Conservation (phyloP, 2,888 invertebrate species). For the Agrochola lota region DNA sequence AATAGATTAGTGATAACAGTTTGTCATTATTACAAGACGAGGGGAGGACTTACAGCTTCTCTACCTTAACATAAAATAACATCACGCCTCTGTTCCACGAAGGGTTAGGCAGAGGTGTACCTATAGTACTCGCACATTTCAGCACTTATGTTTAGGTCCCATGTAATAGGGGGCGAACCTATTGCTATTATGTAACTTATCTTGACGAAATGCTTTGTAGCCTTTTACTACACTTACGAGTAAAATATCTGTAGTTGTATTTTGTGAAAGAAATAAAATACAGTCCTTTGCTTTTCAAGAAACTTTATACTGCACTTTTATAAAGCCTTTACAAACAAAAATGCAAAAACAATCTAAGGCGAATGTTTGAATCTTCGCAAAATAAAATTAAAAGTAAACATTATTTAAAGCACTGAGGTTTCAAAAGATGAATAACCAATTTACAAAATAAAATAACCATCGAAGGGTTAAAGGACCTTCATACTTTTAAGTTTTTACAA, state of each 20-base stretch:
- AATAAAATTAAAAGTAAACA: conserved; percentile 8
- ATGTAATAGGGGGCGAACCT: background rate
- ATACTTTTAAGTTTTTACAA: conserved; percentile 12
- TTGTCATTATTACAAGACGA: background rate
- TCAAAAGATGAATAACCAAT: conserved; percentile 15
- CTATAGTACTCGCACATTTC: too few relatives aligned
- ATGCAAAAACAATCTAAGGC: background rate
- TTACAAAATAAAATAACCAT: conserved; percentile 5
- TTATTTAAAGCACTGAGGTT: background rate
- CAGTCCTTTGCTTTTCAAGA: too few relatives aligned
- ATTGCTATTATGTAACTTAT: too few relatives aligned
- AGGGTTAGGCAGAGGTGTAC: too few relatives aligned
- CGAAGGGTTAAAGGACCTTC: background rate
- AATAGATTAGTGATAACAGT: background rate
- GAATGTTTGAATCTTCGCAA: background rate
- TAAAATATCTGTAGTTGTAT: background rate
- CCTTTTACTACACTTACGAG: background rate
- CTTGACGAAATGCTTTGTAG: too few relatives aligned
- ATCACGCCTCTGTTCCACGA: too few relatives aligned
- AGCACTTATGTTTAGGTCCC: background rate
- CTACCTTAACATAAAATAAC: too few relatives aligned
- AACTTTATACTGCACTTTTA: background rate
- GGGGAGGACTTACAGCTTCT: background rate
- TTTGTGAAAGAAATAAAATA: background rate
- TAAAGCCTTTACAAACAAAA: background rate